Evolutionary conservation across 2,888 invertebrate species (phyloP), one percentile per base, ranked within the genome.

Genomic region (Alloscopus bannaensis): DNA sequence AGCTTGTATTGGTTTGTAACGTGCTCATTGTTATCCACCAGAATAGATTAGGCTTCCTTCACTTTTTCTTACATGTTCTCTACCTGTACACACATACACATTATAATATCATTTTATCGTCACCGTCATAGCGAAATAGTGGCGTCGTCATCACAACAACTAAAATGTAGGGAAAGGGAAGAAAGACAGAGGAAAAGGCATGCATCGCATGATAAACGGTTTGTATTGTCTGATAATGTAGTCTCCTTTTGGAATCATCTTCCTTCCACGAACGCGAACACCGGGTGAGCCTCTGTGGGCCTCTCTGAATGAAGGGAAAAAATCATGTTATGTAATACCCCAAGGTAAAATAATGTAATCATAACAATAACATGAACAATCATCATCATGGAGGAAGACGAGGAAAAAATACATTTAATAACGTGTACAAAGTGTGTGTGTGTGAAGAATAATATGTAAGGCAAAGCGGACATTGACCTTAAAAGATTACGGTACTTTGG

Each of bases 381-480:
- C 70, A 29, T 24, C 40, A 24, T 28, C 71, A 40, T 55, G 65
- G 57, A 45, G n/a, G 45, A 26, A 65, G 29, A 55, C 16, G 29
- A 29, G 28, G 31, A 22, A 8, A 45, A 45, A 45, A 16, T 13
- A 8, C 4, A 18, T 18, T 45, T 16, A 45, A 3, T 36, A 36
- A 13, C 36, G 4, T 16, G n/a, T 11, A 16, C 18, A 45, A 45
- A 8, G 36, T 36, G 13, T 8, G 36, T 36, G 13, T 13, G 18
- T n/a, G 45, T 36, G 36, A 36, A 22, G 69, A 69, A 62, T 13
- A 62, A 45, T 24, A 70, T 11, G 26, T 18, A 59, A 65, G 57
- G 45, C 45, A 73, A 62, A 68, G 72, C n/a, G 81, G 73, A 70
- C 81, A 77, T 81, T 81, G 81, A 81, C 81, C 81, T 77, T 72